Base-by-base conservation (phyloP, 2,797 vertebrate genomes). In the Chrysocyon brachyurus region DNA sequence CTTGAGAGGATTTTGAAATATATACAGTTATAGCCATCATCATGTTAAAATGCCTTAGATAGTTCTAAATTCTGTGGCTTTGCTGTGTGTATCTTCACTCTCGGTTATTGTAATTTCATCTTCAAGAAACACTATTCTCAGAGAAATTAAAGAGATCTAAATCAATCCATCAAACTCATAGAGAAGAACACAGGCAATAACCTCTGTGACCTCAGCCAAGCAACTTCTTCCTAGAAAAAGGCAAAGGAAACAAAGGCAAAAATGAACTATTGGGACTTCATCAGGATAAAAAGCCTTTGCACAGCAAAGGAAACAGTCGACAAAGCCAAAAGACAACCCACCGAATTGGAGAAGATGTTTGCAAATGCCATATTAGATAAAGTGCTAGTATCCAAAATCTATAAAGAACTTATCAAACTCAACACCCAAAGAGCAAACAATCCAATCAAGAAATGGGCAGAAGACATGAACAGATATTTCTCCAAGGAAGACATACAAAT, bases 1-100 rank as follows among this genome's bases (percentile, higher is more conserved):
- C 59, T 28, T 85, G 31, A 85, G 63, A 84, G 24, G 12, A 91
- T 91, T 93, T 89, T 77, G 40, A 96, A 79, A 73, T 84, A 49
- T 7, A 10, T 63, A 46, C 64, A 82, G 12, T 57, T 88, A 28
- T 49, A 72, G 40, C 7, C 52, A 19, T 79, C n/a, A 79, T n/a
- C 57, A 46, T 8, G 6, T 72, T 83, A 87, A 87, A 81, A 40
- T 66, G 17, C n/a, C n/a, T n/a, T 78, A 78, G 6, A 33, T 77
- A 33, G 8, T 54, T 87, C 56, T 92, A 92, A 72, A 89, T 78
- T 54, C 61, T 78, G 4, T 88, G 46, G 6, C 6, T 81, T 93
- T 87, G 59, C 46, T 83, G 1, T 82, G 59, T 70, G 24, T 19
- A 59, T 2, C 49, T 82, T 77, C 85, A 82, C 33, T 91, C 52